Evolutionary conservation across 1,140 invertebrate genomes (phyloP).

Genomic region (Microplitis demolitor): DNA sequence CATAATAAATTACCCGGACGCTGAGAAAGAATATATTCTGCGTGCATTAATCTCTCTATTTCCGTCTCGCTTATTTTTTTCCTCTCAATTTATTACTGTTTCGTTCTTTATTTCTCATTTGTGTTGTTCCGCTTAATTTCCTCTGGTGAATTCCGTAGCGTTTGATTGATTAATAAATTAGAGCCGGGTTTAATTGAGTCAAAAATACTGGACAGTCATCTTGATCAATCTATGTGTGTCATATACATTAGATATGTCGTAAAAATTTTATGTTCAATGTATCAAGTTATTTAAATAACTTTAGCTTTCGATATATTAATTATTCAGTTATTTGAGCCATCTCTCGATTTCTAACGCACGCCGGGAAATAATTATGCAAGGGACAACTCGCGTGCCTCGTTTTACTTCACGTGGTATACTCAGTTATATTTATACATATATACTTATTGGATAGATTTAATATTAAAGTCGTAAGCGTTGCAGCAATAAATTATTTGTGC

Average conservation of each 20-base stretch:
- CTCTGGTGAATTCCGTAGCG: neutral
- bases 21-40: neutral
- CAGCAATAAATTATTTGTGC: constrained; percentile 16
- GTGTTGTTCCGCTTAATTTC: neutral
- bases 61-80: neutral
- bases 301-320: constrained; percentile 18
- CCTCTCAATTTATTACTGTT: neutral
- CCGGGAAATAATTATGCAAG: constrained; percentile 22
- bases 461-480: neutral
- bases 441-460: neutral
- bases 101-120: neutral
- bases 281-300: constrained; percentile 2
- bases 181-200: no score
- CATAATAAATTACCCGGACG: constrained; percentile 8
- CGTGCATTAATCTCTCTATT: constrained; percentile 2
- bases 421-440: neutral
- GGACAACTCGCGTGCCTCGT: neutral
- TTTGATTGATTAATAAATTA: neutral
- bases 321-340: constrained; percentile 17
- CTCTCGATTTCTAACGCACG: constrained; percentile 14
- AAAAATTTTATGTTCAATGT: neutral
- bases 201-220: no score
- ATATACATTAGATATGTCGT: no score
- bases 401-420: neutral
- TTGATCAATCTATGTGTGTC: no score